phyloP scores from a whole-genome alignment of 2,113 vertebrate species.

The Alaudala cheleensis region DNA sequence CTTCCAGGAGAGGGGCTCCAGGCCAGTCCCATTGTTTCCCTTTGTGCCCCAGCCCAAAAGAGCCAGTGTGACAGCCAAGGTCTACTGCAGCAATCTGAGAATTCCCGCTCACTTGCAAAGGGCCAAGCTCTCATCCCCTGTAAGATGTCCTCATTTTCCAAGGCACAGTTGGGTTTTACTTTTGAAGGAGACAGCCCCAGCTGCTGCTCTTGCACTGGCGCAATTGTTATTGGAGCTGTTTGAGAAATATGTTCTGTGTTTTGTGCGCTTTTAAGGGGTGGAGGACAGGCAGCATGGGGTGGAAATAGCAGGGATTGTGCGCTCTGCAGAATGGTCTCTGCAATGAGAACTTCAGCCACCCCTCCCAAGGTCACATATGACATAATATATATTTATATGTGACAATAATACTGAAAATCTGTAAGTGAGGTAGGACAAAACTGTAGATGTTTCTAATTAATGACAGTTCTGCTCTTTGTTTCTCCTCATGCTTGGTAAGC shows the following conservation, averaged over 20 bases:
- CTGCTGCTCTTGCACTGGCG: background rate
- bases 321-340: background rate
- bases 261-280: background rate
- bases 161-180: background rate
- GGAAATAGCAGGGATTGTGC: background rate
- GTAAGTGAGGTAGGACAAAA: background rate
- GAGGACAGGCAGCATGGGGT: accelerated
- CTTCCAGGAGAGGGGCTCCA: background rate
- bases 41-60: background rate
- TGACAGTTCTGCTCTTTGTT: background rate
- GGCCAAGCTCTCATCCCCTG: background rate
- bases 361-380: background rate
- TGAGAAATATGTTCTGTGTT: background rate
- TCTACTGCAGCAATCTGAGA: background rate
- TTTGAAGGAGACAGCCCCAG: background rate
- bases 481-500: background rate
- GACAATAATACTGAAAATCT: background rate
- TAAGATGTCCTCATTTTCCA: background rate
- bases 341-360: background rate
- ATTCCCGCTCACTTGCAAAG: background rate
- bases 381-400: background rate
- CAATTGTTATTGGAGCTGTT: background rate
- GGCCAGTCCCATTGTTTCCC: accelerated
- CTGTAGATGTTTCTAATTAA: background rate
- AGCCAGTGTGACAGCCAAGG: accelerated